Conservation (phyloP, 2,797 vertebrate genomes). For the Dromococcyx pavoninus region DNA sequence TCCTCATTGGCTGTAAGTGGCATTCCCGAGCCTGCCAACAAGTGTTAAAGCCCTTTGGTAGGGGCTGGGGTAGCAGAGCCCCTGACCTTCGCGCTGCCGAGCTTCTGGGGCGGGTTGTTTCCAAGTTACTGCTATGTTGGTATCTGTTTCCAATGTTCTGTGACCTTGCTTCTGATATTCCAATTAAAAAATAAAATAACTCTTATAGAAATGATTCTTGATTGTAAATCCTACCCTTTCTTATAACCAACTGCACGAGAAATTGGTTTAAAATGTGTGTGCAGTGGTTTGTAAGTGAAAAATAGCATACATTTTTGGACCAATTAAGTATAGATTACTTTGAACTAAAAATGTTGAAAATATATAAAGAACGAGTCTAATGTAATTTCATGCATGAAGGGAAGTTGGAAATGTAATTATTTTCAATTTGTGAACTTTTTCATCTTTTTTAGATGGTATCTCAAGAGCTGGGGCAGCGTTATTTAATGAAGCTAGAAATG, state of each 20-base stretch:
- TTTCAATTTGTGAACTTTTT: slow-evolving; percentile 28
- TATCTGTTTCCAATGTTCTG: neutral
- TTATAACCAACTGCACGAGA: neutral
- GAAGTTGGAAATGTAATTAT: neutral
- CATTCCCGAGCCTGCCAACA: slow-evolving; percentile 73
- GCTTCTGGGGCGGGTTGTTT: neutral
- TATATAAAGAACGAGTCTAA: neutral
- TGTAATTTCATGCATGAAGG: slow-evolving; percentile 29
- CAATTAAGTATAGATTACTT: slow-evolving; percentile 31
- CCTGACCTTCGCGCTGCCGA: slow-evolving; percentile 66
- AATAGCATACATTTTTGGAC: neutral
- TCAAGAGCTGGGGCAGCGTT: slow-evolving; percentile 89
- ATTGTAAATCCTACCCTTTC: neutral
- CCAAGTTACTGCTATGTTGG: neutral
- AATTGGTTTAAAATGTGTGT: neutral
- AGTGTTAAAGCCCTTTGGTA: slow-evolving; percentile 73
- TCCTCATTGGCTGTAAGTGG: slow-evolving; percentile 97
- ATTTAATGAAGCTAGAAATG: slow-evolving; percentile 97
- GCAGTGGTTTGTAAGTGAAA: slow-evolving; percentile 2
- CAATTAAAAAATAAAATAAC: slow-evolving; percentile 37
- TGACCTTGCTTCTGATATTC: slow-evolving; percentile 22
- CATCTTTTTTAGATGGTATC: slow-evolving; percentile 82
- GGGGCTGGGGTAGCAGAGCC: slow-evolving; percentile 73
- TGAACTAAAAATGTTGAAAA: neutral
- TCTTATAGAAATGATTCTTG: neutral